Percentiles rank a stretch among this genome's conserved stretches.
Evolutionary conservation across 2,797 vertebrate genomes (phyloP).

Genomic region (Anabas testudineus): DNA sequence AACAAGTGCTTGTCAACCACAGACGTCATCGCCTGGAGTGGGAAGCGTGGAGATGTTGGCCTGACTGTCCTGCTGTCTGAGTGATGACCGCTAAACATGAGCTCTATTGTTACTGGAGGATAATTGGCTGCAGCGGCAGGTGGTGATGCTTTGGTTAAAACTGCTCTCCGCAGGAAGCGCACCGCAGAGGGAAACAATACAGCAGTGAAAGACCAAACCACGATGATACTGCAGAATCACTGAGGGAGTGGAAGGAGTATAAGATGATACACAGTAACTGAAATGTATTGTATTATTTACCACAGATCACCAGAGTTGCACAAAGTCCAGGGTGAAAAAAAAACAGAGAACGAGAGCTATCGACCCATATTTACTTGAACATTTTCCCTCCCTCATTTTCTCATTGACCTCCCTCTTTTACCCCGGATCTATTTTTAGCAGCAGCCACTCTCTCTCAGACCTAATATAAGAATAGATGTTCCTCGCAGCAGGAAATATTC

Average conservation of each 20-base stretch:
- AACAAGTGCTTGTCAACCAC: background rate
- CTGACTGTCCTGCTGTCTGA: constrained; percentile 38
- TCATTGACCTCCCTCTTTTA: constrained; percentile 73
- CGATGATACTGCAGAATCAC: background rate
- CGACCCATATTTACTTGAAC: constrained; percentile 83
- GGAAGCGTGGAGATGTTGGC: constrained; percentile 7
- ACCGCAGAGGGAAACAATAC: constrained; percentile 25
- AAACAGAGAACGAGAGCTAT: constrained; percentile 36
- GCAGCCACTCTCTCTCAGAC: constrained; percentile 60
- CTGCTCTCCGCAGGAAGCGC: constrained; percentile 28
- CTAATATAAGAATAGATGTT: constrained; percentile 67
- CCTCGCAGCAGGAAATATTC: constrained; percentile 51
- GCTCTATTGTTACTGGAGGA: constrained; percentile 37
- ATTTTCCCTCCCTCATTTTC: constrained; percentile 54
- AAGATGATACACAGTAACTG: background rate
- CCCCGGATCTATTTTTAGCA: constrained; percentile 82
- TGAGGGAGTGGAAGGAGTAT: background rate
- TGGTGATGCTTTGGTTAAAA: constrained; percentile 35
- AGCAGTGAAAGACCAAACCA: background rate
- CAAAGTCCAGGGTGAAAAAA: constrained; percentile 24
- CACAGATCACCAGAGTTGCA: constrained; percentile 2
- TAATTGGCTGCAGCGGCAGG: constrained; percentile 48
- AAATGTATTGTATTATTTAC: background rate
- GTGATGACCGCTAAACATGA: constrained; percentile 35
- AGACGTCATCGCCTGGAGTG: constrained; percentile 1